Percentiles rank a stretch among this genome's conserved stretches.
Conservation (phyloP, 2,888 invertebrate genomes). For the Fissipunctia ypsillon region DNA sequence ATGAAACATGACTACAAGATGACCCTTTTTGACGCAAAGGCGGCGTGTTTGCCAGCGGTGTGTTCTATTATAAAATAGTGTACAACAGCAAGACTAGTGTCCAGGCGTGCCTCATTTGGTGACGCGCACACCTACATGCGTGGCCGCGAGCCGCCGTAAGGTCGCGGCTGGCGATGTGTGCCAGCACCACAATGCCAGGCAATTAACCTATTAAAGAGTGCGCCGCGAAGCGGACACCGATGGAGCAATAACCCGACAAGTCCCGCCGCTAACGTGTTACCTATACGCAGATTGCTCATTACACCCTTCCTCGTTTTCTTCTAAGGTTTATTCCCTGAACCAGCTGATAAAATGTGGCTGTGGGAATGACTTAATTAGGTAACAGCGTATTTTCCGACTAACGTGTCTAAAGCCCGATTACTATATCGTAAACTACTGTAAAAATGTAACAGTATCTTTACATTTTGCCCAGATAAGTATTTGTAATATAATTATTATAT, state of each 20-base stretch:
- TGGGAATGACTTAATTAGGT: conserved; percentile 15
- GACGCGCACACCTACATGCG: conserved; percentile 84
- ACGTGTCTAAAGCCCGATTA: conserved; percentile 19
- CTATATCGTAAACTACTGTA: conserved; percentile 13
- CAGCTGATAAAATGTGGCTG: conserved; percentile 18
- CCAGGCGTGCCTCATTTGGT: conserved; percentile 79
- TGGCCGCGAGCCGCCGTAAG: conserved; percentile 88
- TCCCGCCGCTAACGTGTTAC: conserved; percentile 77
- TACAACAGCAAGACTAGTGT: conserved; percentile 65
- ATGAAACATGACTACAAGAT: conserved; percentile 50
- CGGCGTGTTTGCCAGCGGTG: conserved; percentile 47
- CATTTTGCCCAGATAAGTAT: conserved; percentile 23
- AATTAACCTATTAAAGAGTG: conserved; percentile 89
- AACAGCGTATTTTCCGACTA: conserved; percentile 5
- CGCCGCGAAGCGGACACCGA: conserved; percentile 81
- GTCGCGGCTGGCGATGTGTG: conserved; percentile 88
- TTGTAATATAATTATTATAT: conserved; percentile 21
- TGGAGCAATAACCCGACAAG: conserved; percentile 84
- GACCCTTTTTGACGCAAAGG: conserved; percentile 47
- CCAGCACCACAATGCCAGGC: conserved; percentile 89
- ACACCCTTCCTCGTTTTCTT: conserved; percentile 31
- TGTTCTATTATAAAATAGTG: conserved; percentile 57
- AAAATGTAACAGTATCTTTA: conserved; percentile 28
- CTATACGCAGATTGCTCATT: conserved; percentile 68
- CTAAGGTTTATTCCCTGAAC: conserved; percentile 22